Evolutionary conservation across 2,888 invertebrate genomes (phyloP), one percentile per base, ranked within the genome.

Genomic region (Plagodis pulveraria): DNA sequence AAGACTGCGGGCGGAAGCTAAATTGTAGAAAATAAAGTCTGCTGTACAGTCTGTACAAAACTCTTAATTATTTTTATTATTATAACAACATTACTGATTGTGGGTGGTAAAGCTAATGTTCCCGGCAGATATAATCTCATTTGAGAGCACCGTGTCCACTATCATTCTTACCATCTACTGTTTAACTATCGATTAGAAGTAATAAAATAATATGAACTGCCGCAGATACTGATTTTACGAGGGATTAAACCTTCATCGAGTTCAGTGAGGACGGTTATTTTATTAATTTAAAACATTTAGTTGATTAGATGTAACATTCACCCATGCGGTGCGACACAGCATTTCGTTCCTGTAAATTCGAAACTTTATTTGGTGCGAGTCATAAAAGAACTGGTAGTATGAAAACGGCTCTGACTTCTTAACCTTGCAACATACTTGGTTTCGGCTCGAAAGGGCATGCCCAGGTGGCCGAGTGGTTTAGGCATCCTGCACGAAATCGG

Each of bases 291-390:
- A 63, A 63, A 58, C 61, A 63, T 63, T 67, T 54, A 62, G 69
- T 71, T 67, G 73, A 76, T 75, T 72, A 67, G 69, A 66, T 65
- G 65, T 69, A 63, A 65, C 67, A 58, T 67, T 71, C 67, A 65
- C 74, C 73, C 72, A 72, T 74, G 67, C 71, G 59, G 70, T 70
- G 70, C 70, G 70, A 72, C 74, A 75, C 69, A 62, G 62, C 72
- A 73, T 73, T 73, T 73, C 73, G 67, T 68, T 69, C 67, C 68
- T 70, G 63, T 71, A 62, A 71, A 64, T 65, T 63, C 53, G 56
- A 54, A 48, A 50, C 51, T 32, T 6, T 6, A 45, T 33, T 5
- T 55, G 71, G 72, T 58, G 0, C 52, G 76, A 72, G 62, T 12
- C 6, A 33, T 33, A 48, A 50, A 40, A 58, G 54, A 47, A 2